A percentile compares a stretch with the other conserved stretches of the same genome.
phyloP scores from a whole-genome alignment of 2,888 invertebrate species.

The Charanyca ferruginea region DNA sequence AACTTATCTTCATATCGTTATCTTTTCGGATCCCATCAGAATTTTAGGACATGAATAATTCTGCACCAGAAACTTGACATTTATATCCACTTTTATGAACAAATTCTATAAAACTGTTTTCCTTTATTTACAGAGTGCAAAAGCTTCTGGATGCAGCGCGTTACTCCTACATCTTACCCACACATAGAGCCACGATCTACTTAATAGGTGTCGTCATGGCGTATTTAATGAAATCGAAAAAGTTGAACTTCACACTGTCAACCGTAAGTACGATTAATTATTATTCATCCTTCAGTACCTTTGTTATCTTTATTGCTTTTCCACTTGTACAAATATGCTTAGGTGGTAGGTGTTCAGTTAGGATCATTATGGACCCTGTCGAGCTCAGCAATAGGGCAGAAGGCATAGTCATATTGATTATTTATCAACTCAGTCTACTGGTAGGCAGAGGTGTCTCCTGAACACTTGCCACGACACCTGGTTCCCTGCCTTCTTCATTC shows the following conservation, averaged over 20 bases:
- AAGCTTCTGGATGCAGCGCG: slow-evolving; percentile 88
- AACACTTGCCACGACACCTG: too few species aligned
- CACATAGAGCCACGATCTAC: slow-evolving; percentile 90
- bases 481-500: too few species aligned
- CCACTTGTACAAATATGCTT: too few species aligned
- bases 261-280: slow-evolving; percentile 81
- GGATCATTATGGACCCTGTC: too few species aligned
- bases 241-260: slow-evolving; percentile 79
- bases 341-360: too few species aligned
- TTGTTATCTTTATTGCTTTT: too few species aligned
- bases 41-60: background rate
- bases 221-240: slow-evolving; percentile 85
- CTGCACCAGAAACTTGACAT: background rate
- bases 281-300: background rate
- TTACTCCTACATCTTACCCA: slow-evolving; percentile 90
- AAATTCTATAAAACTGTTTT: background rate
- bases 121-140: slow-evolving; percentile 82
- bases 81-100: background rate
- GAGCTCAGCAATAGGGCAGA: too few species aligned
- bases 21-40: too few species aligned
- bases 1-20: too few species aligned
- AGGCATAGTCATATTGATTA: too few species aligned
- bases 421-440: too few species aligned
- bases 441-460: too few species aligned
- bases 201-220: slow-evolving; percentile 90